Evolutionary conservation across 2,797 vertebrate genomes (phyloP), one percentile per base, ranked within the genome.

Genomic region (Varecia variegata): DNA sequence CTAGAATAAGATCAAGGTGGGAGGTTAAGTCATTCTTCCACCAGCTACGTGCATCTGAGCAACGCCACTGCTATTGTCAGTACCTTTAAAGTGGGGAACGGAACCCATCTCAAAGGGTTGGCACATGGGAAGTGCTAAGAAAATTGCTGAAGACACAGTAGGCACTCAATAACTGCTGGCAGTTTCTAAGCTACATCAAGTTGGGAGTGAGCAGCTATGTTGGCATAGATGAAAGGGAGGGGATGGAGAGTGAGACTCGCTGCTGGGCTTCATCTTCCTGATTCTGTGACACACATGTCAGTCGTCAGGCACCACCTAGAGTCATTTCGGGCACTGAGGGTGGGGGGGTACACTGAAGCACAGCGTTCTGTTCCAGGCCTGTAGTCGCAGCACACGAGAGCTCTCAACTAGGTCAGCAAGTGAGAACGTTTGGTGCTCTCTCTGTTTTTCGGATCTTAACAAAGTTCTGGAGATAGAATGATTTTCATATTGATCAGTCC

Each of bases 401-500:
- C 47, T 82, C 52, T 80, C 73, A 82, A 3, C 40, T 47, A 85
- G 88, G 86, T 74, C 94, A 87, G 32, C 2, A 32, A 85, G 27
- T 11, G 65, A 86, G 50, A 67, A 7, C 35, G 40, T 25, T 92
- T 83, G 56, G 76, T 87, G 32, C 56, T 84, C 76, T 92, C 43
- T 85, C 10, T 68, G 47, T 45, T 15, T 88, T 94, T 68, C 4
- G 25, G 76, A 68, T 79, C 84, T 87, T 67, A 94, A 86, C 73
- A 62, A 88, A 82, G 92, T 85, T 97, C 95, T 91, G 10, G 94
- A 96, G 71, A 47, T 11, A 74, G 91, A 86, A 88, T 81, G 50
- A 90, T 97, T 97, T 97, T 85, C 56, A 15, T 82, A 97, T 80
- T 15, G 86, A 97, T 90, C 73, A 45, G 45, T 70, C 38, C 7